Percentiles rank a stretch among this genome's conserved stretches.
These are phyloP conservation scores for Euphonia xanthogaster DNA, from an alignment of 2,797 vertebrate genomes.

Conservation along the genomic window DNA sequence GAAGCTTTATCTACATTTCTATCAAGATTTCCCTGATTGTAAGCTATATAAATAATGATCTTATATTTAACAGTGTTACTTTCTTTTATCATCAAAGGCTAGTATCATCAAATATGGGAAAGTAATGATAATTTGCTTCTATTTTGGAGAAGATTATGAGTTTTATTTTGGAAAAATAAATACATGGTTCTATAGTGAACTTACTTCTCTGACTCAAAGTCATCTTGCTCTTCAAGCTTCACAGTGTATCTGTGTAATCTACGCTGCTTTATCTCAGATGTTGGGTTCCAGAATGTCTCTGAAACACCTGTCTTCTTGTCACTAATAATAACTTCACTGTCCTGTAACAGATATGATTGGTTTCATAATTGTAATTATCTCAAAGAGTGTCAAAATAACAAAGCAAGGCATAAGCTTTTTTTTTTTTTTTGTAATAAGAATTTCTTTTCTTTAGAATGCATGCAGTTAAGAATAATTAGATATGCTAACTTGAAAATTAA, in stretches of 20 bases:
- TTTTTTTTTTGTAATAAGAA: not conserved
- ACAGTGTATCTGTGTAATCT: conserved; percentile 90
- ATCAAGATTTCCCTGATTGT: not conserved
- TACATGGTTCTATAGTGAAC: not conserved
- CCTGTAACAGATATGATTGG: conserved; percentile 75
- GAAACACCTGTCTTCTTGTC: conserved; percentile 91
- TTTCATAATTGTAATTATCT: not conserved
- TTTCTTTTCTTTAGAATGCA: not conserved
- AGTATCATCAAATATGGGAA: not conserved
- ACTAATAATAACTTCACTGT: conserved; percentile 94
- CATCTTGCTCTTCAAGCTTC: conserved; percentile 89
- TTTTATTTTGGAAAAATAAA: not conserved
- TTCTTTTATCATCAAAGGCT: not conserved
- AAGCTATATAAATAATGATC: not conserved
- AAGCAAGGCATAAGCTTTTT: not conserved
- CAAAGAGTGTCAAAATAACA: not conserved
- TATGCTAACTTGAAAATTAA: not conserved
- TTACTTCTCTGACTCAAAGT: conserved; percentile 93
- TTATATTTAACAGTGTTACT: not conserved
- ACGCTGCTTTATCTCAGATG: conserved; percentile 86
- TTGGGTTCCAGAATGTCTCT: conserved; percentile 95
- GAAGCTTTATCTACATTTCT: not conserved
- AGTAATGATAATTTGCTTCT: not conserved
- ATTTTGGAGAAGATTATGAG: not conserved
- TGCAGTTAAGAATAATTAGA: not conserved